phyloP scores from a whole-genome alignment of 2,888 invertebrate genomes.

The Caenorhabditis wallacei region DNA sequence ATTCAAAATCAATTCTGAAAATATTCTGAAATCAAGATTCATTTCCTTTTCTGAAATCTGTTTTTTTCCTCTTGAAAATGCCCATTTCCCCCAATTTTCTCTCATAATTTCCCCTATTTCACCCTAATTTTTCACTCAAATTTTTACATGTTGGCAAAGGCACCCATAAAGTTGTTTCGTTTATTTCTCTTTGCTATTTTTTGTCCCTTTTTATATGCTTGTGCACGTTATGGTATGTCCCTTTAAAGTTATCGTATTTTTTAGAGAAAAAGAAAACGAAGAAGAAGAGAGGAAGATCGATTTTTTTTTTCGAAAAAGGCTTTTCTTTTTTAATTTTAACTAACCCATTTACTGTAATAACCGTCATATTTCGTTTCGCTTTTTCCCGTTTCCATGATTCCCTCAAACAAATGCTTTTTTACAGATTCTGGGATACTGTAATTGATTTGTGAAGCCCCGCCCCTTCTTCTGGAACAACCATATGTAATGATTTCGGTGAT shows the following conservation, averaged over 20 bases:
- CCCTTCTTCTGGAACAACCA: slow-evolving; percentile 7
- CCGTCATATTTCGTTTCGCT: neutral
- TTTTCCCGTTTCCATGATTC: neutral
- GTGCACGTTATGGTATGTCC: neutral
- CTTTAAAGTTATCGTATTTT: neutral
- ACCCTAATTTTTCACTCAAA: neutral
- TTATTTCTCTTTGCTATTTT: slow-evolving; percentile 34
- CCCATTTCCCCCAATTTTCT: neutral
- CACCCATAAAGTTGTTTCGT: slow-evolving; percentile 57
- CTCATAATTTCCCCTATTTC: neutral
- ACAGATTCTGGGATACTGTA: neutral
- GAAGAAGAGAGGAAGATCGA: no score
- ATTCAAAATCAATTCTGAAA: neutral
- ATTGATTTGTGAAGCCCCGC: neutral
- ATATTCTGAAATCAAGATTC: no score
- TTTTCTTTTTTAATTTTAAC: neutral
- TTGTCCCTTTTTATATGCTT: slow-evolving; percentile 5
- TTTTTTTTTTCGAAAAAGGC: neutral
- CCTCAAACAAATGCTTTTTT: neutral
- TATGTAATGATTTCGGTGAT: slow-evolving; percentile 63
- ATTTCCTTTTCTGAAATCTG: no score
- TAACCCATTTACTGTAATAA: neutral
- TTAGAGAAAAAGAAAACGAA: neutral
- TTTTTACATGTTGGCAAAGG: slow-evolving; percentile 28
- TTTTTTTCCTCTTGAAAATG: neutral